Conservation (phyloP, 2,797 vertebrate species). For the Spea hammondii region DNA sequence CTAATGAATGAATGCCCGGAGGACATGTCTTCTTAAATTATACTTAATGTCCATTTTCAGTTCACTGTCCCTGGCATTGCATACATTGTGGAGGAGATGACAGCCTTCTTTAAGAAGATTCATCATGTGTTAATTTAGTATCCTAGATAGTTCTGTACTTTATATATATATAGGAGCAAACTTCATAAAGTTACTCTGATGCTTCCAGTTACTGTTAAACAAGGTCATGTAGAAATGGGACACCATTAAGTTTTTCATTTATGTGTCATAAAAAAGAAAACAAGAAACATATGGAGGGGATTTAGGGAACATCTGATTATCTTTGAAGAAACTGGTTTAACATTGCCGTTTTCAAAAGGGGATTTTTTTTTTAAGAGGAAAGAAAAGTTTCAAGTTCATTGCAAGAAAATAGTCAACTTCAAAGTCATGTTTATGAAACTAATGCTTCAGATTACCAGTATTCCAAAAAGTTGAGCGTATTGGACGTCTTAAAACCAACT, state of each 20-base stretch:
- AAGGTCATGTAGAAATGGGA: neutral
- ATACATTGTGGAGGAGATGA: slow-evolving; percentile 23
- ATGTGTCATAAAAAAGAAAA: too few species aligned
- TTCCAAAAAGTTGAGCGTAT: too few species aligned
- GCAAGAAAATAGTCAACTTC: too few species aligned
- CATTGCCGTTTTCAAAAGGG: too few species aligned
- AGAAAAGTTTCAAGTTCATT: too few species aligned
- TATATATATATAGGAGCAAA: neutral
- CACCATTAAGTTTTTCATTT: too few species aligned
- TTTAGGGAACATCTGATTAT: neutral
- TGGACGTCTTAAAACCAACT: too few species aligned
- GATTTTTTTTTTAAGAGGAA: too few species aligned
- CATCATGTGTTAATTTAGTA: slow-evolving; percentile 15
- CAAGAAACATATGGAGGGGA: neutral
- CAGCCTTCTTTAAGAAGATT: slow-evolving; percentile 19
- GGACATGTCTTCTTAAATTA: slow-evolving; percentile 47
- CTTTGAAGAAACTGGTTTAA: neutral
- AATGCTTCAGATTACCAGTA: too few species aligned
- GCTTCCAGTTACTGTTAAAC: neutral
- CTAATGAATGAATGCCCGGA: slow-evolving; percentile 46
- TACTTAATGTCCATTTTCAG: slow-evolving; percentile 50
- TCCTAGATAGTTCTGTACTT: neutral
- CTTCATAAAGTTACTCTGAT: slow-evolving; percentile 8
- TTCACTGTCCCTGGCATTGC: slow-evolving; percentile 30
- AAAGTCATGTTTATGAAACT: too few species aligned